Evolutionary conservation across 1,140 invertebrate genomes (phyloP).

Genomic region (Zaprionus lachaisei): DNA sequence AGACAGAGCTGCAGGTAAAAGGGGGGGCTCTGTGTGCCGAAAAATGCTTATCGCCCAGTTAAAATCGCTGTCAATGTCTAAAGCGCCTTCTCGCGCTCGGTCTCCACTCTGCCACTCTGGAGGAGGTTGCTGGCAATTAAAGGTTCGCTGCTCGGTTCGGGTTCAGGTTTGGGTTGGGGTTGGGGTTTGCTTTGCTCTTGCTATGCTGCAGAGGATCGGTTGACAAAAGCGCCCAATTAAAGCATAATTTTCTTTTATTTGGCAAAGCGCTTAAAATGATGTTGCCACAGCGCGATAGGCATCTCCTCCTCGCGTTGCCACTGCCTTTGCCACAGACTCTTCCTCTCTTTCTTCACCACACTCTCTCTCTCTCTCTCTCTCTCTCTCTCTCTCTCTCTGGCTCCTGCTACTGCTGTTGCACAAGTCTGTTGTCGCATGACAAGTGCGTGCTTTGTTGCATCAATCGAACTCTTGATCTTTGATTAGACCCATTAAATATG

Average conservation of each 20-base stretch:
- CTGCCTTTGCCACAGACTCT: neutral
- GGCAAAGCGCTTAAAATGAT: conserved; percentile 24
- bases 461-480: conserved; percentile 30
- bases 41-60: conserved; percentile 58
- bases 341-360: neutral
- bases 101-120: neutral
- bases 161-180: neutral
- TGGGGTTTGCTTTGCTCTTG: neutral
- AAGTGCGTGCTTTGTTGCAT: conserved; percentile 38
- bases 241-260: conserved; percentile 56
- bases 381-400: neutral
- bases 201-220: conserved; percentile 10
- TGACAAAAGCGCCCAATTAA: conserved; percentile 68
- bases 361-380: neutral
- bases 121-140: conserved; percentile 42
- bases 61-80: conserved; percentile 40
- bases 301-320: conserved; percentile 12
- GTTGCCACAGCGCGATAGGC: conserved; percentile 17
- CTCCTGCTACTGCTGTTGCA: neutral
- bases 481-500: conserved; percentile 3
- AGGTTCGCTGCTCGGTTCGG: conserved; percentile 22
- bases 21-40: conserved; percentile 15
- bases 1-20: neutral
- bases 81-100: conserved; percentile 1
- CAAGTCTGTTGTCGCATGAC: conserved; percentile 11